Base-by-base conservation (phyloP, 2,888 invertebrate genomes). In the Amphipoea oculea region DNA sequence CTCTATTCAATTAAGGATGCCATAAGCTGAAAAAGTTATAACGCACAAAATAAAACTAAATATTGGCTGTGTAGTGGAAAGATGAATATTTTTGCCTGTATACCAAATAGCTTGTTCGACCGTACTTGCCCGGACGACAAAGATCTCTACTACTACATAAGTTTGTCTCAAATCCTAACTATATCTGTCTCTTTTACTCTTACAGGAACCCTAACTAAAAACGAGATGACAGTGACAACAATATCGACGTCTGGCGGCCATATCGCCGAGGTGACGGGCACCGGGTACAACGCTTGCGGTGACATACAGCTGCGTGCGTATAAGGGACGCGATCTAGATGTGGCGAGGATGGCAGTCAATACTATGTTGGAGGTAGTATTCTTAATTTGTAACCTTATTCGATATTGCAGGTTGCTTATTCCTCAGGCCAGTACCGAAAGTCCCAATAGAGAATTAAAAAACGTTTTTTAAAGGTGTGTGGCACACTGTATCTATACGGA, bases 211-310 rank as follows among this genome's bases (percentile, higher is more conserved):
- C 97, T 99, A 78, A 99, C 99, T 0, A 99, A 99, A 95, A 99
- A 99, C 95, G 99, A 99, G 96, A 99, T 99, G 99, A 99, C 99
- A 0, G 99, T 99, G n/a, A 99, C 99, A 2, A 98, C 98, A 51
- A 98, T 99, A 81, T 98, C 99, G 42, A 99, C 99, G 1, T 98
- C 99, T 0, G 99, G 99, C 92, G 99, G 99, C 0, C 98, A 98
- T 90, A 97, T 98, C 86, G 99, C 99, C 4, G 99, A 99, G 95
- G 98, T 99, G 69, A 98, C 98, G 1, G 99, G 99, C 48, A 98
- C 99, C 20, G 99, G 99, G 0, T 99, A 99, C 95, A 98, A 98
- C 93, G 98, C 98, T 85, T 97, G 98, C 79, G 99, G 99, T 0
- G 98, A 99, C 92, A 98, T 99, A 48, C 98, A 98, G 89, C 97